A percentile compares a stretch with the other conserved stretches of the same genome.
phyloP scores from a whole-genome alignment of 2,888 invertebrate species.

The Drosophila subquinaria region DNA sequence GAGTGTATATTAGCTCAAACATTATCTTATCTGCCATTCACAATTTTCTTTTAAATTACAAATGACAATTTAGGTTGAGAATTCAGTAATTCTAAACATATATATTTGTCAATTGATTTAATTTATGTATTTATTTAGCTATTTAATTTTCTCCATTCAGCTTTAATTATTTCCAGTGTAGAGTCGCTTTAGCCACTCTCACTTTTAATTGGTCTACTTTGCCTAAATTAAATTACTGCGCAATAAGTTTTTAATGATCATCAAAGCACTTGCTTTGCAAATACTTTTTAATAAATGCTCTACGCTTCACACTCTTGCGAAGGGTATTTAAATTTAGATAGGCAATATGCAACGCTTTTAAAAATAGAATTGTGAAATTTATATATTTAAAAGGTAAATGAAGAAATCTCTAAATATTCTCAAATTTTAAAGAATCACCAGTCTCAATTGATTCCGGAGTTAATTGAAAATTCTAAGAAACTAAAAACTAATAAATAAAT shows the following conservation, averaged over 20 bases:
- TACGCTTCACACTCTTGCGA: background rate
- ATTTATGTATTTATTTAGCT: slow-evolving; percentile 6
- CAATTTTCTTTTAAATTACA: slow-evolving; percentile 9
- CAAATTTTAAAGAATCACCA: no score
- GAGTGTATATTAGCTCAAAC: slow-evolving; percentile 1
- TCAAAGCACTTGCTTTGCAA: slow-evolving; percentile 17
- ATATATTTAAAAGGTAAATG: no score
- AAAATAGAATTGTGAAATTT: background rate
- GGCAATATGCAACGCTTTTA: background rate
- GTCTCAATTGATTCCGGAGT: background rate
- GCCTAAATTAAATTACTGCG: slow-evolving; percentile 7
- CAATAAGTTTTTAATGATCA: slow-evolving; percentile 26
- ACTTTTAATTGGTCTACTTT: slow-evolving; percentile 18
- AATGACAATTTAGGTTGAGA: slow-evolving; percentile 1
- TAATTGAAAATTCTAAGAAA: background rate
- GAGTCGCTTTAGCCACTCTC: background rate
- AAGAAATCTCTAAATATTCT: no score
- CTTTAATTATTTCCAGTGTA: background rate
- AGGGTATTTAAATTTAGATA: background rate
- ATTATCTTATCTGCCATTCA: slow-evolving; percentile 55
- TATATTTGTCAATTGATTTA: slow-evolving; percentile 7
- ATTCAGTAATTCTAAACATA: background rate
- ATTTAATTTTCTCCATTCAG: background rate
- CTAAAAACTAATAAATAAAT: background rate
- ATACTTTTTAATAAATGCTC: slow-evolving; percentile 6